Conservation (phyloP, 2,113 vertebrate genomes). For the Serranochromis macrocephalus region DNA sequence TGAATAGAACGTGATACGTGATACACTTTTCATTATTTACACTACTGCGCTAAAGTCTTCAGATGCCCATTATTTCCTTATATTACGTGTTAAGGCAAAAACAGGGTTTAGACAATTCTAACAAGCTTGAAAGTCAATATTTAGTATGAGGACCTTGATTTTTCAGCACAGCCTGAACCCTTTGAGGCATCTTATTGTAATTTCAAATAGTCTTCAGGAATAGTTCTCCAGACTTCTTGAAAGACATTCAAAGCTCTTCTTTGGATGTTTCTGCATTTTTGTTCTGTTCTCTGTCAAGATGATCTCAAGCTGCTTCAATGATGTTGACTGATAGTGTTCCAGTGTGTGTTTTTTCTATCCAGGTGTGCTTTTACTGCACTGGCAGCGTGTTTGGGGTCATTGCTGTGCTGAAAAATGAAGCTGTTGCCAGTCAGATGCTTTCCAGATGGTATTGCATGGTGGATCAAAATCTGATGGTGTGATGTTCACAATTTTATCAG, state of each 20-base stretch:
- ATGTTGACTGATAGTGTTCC: not conserved
- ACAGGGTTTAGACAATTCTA: not conserved
- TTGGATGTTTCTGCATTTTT: not conserved
- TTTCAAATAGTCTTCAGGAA: not conserved
- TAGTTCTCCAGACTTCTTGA: not conserved
- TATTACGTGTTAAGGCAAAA: not conserved
- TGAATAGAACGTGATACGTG: rapidly evolving
- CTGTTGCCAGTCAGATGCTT: not conserved
- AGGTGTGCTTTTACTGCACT: not conserved
- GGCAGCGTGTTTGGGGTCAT: not conserved
- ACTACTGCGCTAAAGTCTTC: not conserved
- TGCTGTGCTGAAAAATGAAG: not conserved
- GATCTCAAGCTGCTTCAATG: not conserved
- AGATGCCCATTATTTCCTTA: rapidly evolving
- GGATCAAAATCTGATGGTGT: not conserved
- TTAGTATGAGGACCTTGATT: not conserved
- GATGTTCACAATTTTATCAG: not conserved
- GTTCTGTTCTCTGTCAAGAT: not conserved
- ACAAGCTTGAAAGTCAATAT: not conserved
- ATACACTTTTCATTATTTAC: not conserved
- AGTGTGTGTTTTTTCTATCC: not conserved
- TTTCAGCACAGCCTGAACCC: not conserved
- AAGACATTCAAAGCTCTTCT: not conserved
- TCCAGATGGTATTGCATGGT: not conserved
- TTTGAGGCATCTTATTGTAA: not conserved